phyloP scores from a whole-genome alignment of 2,797 vertebrate species.

The Taeniopygia guttata region DNA sequence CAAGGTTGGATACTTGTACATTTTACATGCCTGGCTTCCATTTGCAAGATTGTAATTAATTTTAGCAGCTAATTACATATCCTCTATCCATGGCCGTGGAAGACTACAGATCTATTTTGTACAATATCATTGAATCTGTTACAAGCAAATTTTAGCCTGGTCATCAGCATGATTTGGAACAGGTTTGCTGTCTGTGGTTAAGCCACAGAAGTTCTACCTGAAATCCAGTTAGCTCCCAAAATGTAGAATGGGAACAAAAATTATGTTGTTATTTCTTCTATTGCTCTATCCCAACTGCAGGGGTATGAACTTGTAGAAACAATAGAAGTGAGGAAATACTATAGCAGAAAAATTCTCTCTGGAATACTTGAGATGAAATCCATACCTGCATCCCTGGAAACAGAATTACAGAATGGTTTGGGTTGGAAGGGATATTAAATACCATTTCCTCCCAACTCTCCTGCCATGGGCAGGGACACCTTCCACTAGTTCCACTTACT shows the following conservation, averaged over 20 bases:
- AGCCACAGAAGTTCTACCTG: background rate
- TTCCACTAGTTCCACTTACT: background rate
- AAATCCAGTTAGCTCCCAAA: background rate
- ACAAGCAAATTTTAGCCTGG: background rate
- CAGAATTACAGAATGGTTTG: background rate
- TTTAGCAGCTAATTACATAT: conserved; percentile 42
- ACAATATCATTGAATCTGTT: background rate
- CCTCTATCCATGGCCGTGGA: background rate
- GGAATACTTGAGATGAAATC: background rate
- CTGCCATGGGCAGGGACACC: background rate
- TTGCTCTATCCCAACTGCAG: background rate
- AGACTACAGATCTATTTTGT: conserved; percentile 1
- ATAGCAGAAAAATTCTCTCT: fast-evolving
- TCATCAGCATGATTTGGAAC: background rate
- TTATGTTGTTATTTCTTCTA: background rate
- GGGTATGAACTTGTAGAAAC: background rate
- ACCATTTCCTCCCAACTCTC: fast-evolving
- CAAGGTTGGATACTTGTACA: background rate
- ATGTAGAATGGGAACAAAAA: background rate
- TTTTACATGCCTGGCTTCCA: conserved; percentile 32
- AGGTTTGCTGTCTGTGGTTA: background rate
- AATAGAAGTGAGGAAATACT: background rate
- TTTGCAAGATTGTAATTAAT: conserved; percentile 26
- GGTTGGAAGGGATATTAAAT: background rate
- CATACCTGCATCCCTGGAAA: background rate